These are phyloP conservation scores for Syrrhaptes paradoxus DNA, from an alignment of 2,113 vertebrate genomes.

Conservation along the genomic window DNA sequence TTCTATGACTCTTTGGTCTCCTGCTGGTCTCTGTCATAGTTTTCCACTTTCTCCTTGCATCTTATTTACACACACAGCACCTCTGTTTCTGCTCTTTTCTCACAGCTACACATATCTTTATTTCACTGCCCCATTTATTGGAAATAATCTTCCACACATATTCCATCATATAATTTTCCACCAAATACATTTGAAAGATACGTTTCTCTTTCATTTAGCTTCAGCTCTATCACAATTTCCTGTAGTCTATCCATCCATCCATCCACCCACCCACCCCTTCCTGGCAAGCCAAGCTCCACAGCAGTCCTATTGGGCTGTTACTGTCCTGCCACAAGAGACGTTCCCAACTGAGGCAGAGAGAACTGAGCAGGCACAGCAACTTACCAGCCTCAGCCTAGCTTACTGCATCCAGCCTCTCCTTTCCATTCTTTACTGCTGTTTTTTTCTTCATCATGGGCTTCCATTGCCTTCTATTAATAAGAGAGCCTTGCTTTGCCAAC, in stretches of 20 bases:
- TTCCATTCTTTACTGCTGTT: background rate
- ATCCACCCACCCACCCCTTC: background rate
- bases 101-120: background rate
- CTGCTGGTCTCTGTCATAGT: background rate
- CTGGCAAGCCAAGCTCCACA: background rate
- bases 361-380: background rate
- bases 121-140: background rate
- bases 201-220: background rate
- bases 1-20: background rate
- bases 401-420: background rate
- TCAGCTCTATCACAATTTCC: background rate
- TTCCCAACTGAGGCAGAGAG: background rate
- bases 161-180: background rate
- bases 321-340: background rate
- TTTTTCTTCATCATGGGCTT: background rate
- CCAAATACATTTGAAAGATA: background rate
- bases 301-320: background rate
- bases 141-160: background rate
- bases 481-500: background rate
- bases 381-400: background rate
- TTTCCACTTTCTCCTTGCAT: background rate
- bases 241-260: background rate
- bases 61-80: background rate
- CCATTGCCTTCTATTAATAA: background rate
- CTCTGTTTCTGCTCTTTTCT: background rate